Evolutionary conservation across 2,113 vertebrate species (phyloP), one percentile per base, ranked within the genome.

Genomic region (Pycnonotus jocosus): DNA sequence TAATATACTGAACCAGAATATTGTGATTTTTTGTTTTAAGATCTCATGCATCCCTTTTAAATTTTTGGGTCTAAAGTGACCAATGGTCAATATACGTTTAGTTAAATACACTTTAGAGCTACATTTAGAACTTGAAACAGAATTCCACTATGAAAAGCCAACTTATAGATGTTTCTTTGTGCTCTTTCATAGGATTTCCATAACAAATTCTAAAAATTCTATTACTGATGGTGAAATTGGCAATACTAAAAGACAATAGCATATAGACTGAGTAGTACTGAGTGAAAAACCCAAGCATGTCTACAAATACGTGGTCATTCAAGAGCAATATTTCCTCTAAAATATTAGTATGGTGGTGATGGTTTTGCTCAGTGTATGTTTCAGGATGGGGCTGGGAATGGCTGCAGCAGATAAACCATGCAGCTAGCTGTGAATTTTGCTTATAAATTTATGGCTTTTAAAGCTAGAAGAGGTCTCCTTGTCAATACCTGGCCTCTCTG

Each of bases 91-190:
- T 44, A 76, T 40, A 23, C 9, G 2, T 15, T 53, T 81, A 47
- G 12, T 38, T 86, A 72, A 76, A 69, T 33, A 31, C 0, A 38
- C 69, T 77, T 65, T 24, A 47, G 31, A 45, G 37, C 9, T 40
- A 5, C 3, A 57, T 81, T 73, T 81, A 10, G 28, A 83, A 61
- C 11, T 50, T 50, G 19, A 84, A 92, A 24, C 27, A 65, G 8
- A 88, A 44, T 6, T 69, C 9, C 4, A 7, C 13, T 45, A 28
- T 45, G 9, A 50, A 88, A 74, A 80, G 3, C 1, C 24, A 13
- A 6, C 1, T 47, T 56, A 47, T 0, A 65, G 5, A 4, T 5
- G 3, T 61, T 89, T 58, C 2, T 44, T 28, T 37, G 12, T 50
- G 9, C 47, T 44, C 10, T 66, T 61, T 14, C 15, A 23, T 9